phyloP scores from a whole-genome alignment of 37 sponge, comb jelly and placozoan species.

The Aphrocallistes beatrix region DNA sequence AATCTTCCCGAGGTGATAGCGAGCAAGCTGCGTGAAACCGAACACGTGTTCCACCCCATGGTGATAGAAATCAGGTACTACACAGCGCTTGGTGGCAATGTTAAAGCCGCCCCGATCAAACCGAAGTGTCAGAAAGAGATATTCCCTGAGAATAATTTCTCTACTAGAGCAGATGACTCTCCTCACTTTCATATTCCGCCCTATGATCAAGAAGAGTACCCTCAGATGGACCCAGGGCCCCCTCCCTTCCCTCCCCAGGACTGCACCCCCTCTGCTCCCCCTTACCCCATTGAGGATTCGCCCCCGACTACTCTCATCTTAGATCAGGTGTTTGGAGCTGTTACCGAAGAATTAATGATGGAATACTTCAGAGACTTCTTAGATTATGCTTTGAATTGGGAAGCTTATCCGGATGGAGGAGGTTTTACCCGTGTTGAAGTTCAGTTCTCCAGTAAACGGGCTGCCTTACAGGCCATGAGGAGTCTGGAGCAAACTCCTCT shows the following conservation, averaged over 20 bases:
- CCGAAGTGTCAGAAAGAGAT: too few species aligned
- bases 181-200: too few species aligned
- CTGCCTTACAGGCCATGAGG: neutral
- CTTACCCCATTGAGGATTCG: neutral
- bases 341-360: neutral
- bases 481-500: neutral
- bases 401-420: neutral
- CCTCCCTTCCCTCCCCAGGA: too few species aligned
- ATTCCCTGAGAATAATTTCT: too few species aligned
- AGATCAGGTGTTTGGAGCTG: neutral
- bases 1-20: neutral
- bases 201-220: too few species aligned
- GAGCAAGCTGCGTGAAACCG: neutral
- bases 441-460: neutral
- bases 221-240: too few species aligned
- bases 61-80: neutral
- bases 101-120: too few species aligned
- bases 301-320: neutral
- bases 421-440: neutral
- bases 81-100: too few species aligned
- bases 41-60: neutral
- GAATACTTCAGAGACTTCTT: neutral
- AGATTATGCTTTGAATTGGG: neutral
- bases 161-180: too few species aligned
- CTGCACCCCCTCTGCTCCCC: neutral